Percentiles rank a stretch among this genome's conserved stretches.
Evolutionary conservation across 2,113 vertebrate species (phyloP).

Genomic region (Ptilorrhoa leucosticta): DNA sequence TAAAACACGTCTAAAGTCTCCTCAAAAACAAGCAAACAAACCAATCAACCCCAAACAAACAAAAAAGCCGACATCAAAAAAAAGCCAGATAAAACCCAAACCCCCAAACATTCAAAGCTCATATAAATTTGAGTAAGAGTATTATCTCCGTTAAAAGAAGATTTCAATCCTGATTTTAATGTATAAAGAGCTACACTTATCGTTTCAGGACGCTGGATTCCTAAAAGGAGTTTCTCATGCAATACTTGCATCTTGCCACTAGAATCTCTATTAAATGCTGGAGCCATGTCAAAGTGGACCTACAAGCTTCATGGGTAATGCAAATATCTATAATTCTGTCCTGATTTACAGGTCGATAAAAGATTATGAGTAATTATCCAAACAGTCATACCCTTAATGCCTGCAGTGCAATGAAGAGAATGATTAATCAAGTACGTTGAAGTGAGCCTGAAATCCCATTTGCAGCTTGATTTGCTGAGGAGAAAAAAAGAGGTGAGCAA

Average conservation of each 20-base stretch:
- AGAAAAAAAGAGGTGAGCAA: not conserved
- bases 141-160: not conserved
- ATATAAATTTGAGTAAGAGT: not conserved
- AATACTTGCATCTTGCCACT: not conserved
- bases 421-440: not conserved
- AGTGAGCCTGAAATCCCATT: not conserved
- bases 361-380: not conserved
- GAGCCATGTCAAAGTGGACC: not conserved
- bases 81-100: not conserved
- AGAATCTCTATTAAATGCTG: not conserved
- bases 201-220: not conserved
- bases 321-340: not conserved
- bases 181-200: not conserved
- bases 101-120: not conserved
- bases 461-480: not conserved
- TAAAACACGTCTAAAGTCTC: rapidly evolving
- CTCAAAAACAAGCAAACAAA: not conserved
- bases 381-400: not conserved
- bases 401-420: not conserved
- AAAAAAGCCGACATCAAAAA: not conserved
- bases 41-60: rapidly evolving
- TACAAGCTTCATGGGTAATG: not conserved
- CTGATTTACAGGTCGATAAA: not conserved
- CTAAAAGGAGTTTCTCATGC: not conserved
- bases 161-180: not conserved